A percentile compares a stretch with the other conserved stretches of the same genome.
These are phyloP conservation scores for Ciconia maguari DNA, from an alignment of 2,113 vertebrate genomes.

Conservation along the genomic window DNA sequence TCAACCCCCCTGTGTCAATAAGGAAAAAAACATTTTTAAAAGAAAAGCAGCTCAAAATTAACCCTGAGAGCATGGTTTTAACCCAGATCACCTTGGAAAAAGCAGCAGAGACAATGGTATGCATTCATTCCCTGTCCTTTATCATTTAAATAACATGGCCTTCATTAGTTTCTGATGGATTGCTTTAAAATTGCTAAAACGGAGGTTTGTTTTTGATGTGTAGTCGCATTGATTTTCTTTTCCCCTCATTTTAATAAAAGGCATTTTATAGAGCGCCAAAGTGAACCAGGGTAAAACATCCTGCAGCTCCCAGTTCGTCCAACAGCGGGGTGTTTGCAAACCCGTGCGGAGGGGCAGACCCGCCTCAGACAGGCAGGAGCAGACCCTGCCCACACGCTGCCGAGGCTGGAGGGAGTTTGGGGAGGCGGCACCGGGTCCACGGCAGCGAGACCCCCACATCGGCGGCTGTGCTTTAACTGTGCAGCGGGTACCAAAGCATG, in stretches of 20 bases:
- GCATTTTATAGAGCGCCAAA: background rate
- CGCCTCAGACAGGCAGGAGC: background rate
- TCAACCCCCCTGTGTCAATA: background rate
- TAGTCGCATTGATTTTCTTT: background rate
- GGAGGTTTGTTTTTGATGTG: background rate
- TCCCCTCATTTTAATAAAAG: background rate
- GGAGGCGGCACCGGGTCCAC: accelerated
- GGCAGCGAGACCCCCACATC: background rate
- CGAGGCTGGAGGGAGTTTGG: background rate
- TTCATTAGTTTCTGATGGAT: conserved; percentile 7
- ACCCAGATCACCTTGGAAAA: conserved; percentile 30
- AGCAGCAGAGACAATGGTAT: background rate
- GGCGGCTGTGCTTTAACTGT: accelerated
- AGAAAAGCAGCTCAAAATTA: conserved; percentile 39
- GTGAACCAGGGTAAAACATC: background rate
- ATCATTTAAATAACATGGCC: conserved; percentile 41
- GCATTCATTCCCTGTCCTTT: conserved; percentile 22
- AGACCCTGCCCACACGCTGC: accelerated
- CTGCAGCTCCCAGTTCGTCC: background rate
- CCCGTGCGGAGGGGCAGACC: background rate
- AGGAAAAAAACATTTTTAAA: conserved; percentile 16
- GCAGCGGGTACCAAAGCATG: accelerated
- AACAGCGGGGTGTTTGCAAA: background rate
- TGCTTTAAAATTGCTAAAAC: background rate
- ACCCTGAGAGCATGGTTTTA: conserved; percentile 2